Evolutionary conservation across 1,140 invertebrate genomes (phyloP).

Genomic region (Agrilus planipennis): DNA sequence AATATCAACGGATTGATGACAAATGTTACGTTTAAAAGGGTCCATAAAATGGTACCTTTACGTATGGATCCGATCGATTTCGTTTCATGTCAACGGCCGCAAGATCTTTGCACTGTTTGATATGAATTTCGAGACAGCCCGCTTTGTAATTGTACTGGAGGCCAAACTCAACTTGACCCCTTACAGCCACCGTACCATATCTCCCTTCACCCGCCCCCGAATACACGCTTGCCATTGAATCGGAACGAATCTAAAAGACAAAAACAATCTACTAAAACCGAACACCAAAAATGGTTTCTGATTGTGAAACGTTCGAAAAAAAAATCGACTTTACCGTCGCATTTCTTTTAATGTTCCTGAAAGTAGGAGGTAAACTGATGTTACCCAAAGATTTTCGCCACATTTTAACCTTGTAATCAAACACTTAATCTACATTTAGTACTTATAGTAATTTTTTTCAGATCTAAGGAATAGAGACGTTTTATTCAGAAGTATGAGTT

Average conservation of each 20-base stretch:
- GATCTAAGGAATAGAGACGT: too few relatives aligned
- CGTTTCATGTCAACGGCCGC: conserved; percentile 83
- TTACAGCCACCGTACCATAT: conserved; percentile 80
- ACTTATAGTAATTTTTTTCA: too few relatives aligned
- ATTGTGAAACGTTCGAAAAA: background rate
- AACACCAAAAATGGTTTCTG: background rate
- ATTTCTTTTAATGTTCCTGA: too few relatives aligned
- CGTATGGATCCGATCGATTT: conserved; percentile 51
- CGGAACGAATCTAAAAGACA: conserved; percentile 65
- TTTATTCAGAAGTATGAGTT: too few relatives aligned
- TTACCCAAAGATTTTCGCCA: too few relatives aligned
- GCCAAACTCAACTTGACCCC: conserved; percentile 86
- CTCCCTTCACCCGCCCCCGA: conserved; percentile 85
- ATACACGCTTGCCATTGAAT: conserved; percentile 89
- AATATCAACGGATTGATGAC: too few relatives aligned
- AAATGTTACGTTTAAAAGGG: conserved; percentile 38
- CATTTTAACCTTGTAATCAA: too few relatives aligned
- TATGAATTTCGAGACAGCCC: conserved; percentile 74
- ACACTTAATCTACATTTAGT: too few relatives aligned
- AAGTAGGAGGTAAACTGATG: too few relatives aligned
- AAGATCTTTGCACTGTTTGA: conserved; percentile 82
- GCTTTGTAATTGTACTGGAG: conserved; percentile 88
- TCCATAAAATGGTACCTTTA: conserved; percentile 20
- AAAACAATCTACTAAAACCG: background rate
- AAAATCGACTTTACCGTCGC: too few relatives aligned